These are phyloP conservation scores for fruit fly (Drosophila melanogaster) DNA, from an alignment of 1,140 invertebrate genomes.

Conservation along the genomic window DNA sequence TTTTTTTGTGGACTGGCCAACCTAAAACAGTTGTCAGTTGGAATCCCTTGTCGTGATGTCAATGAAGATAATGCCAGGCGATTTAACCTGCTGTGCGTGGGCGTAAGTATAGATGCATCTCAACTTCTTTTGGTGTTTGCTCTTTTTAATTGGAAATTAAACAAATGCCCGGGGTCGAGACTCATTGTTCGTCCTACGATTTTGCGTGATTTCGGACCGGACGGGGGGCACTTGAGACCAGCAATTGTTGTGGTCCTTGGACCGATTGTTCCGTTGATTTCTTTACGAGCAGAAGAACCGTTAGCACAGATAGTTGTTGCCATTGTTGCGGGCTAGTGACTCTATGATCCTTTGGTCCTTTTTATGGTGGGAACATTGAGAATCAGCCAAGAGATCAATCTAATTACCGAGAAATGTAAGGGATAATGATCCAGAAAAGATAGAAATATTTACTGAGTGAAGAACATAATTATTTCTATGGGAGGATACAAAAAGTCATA, in stretches of 20 bases:
- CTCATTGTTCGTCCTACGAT: conserved; percentile 60
- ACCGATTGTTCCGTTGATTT: conserved; percentile 60
- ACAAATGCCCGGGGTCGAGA: conserved; percentile 61
- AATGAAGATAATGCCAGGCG: conserved; percentile 74
- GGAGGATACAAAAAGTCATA: neutral
- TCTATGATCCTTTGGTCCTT: conserved; percentile 14
- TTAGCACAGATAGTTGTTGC: conserved; percentile 46
- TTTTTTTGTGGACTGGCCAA: conserved; percentile 2
- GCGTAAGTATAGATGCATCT: conserved; percentile 57
- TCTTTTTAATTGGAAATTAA: conserved; percentile 83
- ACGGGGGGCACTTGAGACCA: conserved; percentile 59
- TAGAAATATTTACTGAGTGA: conserved; percentile 9
- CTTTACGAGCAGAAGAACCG: conserved; percentile 65
- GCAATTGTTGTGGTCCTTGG: conserved; percentile 71
- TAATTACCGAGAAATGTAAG: conserved; percentile 67
- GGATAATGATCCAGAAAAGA: conserved; percentile 48
- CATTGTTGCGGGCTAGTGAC: conserved; percentile 44
- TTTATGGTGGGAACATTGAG: conserved; percentile 64
- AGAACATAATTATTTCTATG: conserved; percentile 1
- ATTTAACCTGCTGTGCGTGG: conserved; percentile 77
- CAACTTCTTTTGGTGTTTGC: conserved; percentile 58
- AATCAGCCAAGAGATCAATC: conserved; percentile 41
- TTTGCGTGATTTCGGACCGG: conserved; percentile 72
- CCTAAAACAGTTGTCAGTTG: conserved; percentile 80
- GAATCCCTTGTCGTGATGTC: conserved; percentile 70